Evolutionary conservation across 2,888 invertebrate genomes (phyloP).

Genomic region (Chorisops tibialis): DNA sequence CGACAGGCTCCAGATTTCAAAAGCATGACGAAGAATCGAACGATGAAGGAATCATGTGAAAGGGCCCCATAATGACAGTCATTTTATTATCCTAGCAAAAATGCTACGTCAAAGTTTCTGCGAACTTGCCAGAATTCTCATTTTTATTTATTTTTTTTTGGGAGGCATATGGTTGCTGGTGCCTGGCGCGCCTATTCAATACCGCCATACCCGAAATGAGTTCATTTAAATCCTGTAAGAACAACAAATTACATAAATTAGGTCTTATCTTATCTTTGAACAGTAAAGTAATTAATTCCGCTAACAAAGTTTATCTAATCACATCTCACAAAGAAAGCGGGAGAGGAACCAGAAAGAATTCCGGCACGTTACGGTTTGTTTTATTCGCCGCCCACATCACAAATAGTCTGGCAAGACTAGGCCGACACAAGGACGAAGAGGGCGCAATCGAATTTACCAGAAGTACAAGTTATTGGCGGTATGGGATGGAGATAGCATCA

Average conservation of each 20-base stretch:
- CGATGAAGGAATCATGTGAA: conserved; percentile 23
- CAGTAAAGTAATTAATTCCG: conserved; percentile 35
- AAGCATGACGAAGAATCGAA: no score
- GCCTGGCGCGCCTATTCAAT: not conserved
- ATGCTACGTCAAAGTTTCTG: conserved; percentile 3
- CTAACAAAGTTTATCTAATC: conserved; percentile 34
- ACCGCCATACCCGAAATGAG: conserved; percentile 27
- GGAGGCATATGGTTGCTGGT: conserved; percentile 1
- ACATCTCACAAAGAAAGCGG: conserved; percentile 30
- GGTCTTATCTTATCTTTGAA: conserved; percentile 34
- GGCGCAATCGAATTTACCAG: conserved; percentile 18
- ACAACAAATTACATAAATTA: conserved; percentile 35
- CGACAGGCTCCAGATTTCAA: no score
- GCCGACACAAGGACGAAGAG: not conserved
- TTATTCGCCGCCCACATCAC: conserved; percentile 2
- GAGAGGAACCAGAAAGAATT: conserved; percentile 25
- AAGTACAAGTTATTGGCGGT: conserved; percentile 6
- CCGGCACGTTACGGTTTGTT: conserved; percentile 32
- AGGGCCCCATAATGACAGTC: conserved; percentile 25
- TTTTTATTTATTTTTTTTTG: no score
- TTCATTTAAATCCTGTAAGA: conserved; percentile 33
- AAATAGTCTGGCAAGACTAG: not conserved
- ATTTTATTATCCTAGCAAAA: conserved; percentile 18
- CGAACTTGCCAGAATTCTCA: not conserved
- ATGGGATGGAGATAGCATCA: no score